These are phyloP conservation scores for Tanytarsus gracilentus DNA, from an alignment of 2,888 invertebrate genomes.

Conservation along the genomic window DNA sequence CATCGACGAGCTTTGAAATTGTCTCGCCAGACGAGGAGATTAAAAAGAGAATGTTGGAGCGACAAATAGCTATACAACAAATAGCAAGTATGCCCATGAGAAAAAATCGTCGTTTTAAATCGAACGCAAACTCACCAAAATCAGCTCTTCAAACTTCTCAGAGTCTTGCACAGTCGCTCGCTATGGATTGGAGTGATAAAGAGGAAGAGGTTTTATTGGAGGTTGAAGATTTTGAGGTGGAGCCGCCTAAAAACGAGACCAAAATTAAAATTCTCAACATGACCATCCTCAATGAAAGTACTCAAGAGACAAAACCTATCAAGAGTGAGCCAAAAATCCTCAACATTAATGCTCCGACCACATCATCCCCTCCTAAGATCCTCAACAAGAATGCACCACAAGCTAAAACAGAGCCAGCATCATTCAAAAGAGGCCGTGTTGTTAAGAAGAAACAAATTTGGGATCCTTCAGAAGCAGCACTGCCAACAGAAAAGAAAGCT, in stretches of 20 bases:
- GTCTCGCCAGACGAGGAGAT: conserved; percentile 30
- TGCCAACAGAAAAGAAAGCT: conserved; percentile 36
- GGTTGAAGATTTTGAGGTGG: neutral
- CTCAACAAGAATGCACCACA: conserved; percentile 21
- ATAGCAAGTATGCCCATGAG: conserved; percentile 32
- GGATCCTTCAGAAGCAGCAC: conserved; percentile 49
- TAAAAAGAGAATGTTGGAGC: conserved; percentile 37
- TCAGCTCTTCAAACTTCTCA: conserved; percentile 15
- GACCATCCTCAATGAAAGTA: neutral
- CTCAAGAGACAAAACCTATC: neutral
- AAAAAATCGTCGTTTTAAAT: conserved; percentile 30
- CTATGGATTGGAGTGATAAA: conserved; percentile 42
- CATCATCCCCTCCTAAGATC: conserved; percentile 27
- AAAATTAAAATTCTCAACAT: conserved; percentile 16
- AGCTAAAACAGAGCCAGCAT: conserved; percentile 32
- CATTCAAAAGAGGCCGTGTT: conserved; percentile 45
- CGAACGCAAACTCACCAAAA: neutral
- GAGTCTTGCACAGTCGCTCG: conserved; percentile 36
- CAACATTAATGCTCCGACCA: conserved; percentile 22
- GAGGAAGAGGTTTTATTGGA: conserved; percentile 22
- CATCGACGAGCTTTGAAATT: conserved; percentile 13
- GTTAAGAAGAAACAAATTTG: conserved; percentile 66
- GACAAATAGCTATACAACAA: conserved; percentile 40
- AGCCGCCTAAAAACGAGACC: neutral
- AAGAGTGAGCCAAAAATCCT: conserved; percentile 14